Conservation (phyloP, 2,888 invertebrate genomes). For the Catotricha subobsoleta region DNA sequence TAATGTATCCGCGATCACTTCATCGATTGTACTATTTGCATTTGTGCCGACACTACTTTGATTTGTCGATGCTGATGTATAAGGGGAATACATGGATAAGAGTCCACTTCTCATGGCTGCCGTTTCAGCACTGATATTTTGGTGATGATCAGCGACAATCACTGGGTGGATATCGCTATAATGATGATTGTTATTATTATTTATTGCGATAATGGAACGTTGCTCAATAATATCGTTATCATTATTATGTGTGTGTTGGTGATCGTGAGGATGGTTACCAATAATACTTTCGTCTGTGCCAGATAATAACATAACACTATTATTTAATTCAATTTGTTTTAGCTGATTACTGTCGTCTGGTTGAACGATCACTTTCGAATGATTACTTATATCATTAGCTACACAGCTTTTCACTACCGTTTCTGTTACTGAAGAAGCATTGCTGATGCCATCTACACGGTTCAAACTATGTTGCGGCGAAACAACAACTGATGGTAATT, state of each 20-base stretch:
- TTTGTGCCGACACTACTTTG: conserved; percentile 6
- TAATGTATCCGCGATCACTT: conserved; percentile 28
- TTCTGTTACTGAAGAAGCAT: neutral
- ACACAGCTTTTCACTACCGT: conserved; percentile 1
- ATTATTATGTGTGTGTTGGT: conserved; percentile 11
- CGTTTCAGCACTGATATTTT: conserved; percentile 8
- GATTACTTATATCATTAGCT: no score
- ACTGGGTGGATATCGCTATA: conserved; percentile 1
- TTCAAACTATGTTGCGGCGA: conserved; percentile 9
- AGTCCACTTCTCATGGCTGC: conserved; percentile 7
- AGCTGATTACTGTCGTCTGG: no score
- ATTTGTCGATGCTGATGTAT: conserved; percentile 3
- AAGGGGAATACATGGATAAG: conserved; percentile 6
- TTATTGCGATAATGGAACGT: conserved; percentile 1
- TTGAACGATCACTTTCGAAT: no score
- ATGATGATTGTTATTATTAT: conserved; percentile 6
- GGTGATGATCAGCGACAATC: conserved; percentile 3
- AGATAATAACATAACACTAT: no score
- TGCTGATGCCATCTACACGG: neutral
- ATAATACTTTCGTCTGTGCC: conserved; percentile 1
- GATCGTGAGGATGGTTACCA: conserved; percentile 10
- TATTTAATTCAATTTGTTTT: no score
- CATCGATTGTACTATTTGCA: conserved; percentile 16
- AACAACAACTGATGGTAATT: conserved; percentile 13
- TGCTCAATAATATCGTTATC: conserved; percentile 2